Evolutionary conservation across 2,797 vertebrate species (phyloP), one percentile per base, ranked within the genome.

Genomic region (Pseudochaenichthys georgianus): DNA sequence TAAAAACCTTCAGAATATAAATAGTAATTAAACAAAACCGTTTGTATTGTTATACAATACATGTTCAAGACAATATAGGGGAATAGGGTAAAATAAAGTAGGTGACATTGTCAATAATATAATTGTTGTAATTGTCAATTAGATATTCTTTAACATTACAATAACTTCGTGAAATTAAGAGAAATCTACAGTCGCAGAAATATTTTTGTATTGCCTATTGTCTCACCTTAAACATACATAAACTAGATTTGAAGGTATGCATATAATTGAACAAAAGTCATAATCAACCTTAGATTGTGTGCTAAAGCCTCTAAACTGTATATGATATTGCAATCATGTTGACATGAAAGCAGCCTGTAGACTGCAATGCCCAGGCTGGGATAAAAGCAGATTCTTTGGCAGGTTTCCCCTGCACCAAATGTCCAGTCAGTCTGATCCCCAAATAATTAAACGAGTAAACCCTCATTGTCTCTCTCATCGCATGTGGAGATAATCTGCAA

Each of bases 361-460:
- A 63, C 54, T 3, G 19, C 12, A 43, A n/a, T 38, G 51, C 23
- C 65, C 57, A 63, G 38, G 67, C 17, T 45, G 52, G 55, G 7
- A 16, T 23, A 12, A 61, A 48, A 57, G 51, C 45, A 75, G 13
- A 57, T 73, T 57, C 1, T 71, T 55, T 78, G 48, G 69, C 64
- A 48, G 31, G 12, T 15, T 55, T 65, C 34, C 66, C 13, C 28
- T 48, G 58, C 15, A 81, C 53, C 53, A 79, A 83, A 68, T 55
- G 52, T 50, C 38, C 63, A 3, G 52, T 67, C 66, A 53, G 58
- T 78, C 65, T 85, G 75, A 81, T 82, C 69, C 64, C 65, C 48
- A 50, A 83, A 77, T 81, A 81, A 92, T 85, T 70, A 80, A 80
- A 71, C 70, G 64, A 78, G 50, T 38, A 79, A 87, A 73, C 68